These are phyloP conservation scores for Trinorchestia longiramus DNA, from an alignment of 1,140 invertebrate species.

Conservation along the genomic window DNA sequence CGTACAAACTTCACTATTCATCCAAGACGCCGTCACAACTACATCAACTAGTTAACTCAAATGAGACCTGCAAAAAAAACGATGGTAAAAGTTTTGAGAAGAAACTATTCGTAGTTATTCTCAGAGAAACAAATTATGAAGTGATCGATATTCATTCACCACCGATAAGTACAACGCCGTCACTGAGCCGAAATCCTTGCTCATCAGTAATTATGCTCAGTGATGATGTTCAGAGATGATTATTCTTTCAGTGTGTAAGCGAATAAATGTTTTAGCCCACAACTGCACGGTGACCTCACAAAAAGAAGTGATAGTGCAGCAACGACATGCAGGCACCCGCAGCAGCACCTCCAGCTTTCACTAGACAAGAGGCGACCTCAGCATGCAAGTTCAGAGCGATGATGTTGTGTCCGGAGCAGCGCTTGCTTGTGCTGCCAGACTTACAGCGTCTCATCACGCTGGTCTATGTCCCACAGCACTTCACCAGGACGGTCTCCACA, in stretches of 20 bases:
- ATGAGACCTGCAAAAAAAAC: background rate
- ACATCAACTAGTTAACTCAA: background rate
- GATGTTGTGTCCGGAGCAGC: background rate
- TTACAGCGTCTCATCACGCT: too few species aligned
- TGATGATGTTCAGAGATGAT: background rate
- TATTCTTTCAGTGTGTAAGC: background rate
- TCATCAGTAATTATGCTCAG: background rate
- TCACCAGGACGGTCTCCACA: too few species aligned
- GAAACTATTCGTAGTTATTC: background rate
- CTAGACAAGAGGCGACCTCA: too few species aligned
- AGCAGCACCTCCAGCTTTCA: background rate
- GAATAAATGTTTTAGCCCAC: background rate
- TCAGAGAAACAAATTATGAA: background rate
- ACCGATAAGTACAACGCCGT: background rate
- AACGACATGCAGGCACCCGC: background rate
- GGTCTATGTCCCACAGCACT: too few species aligned
- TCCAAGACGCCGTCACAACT: too few species aligned
- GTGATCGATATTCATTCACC: background rate
- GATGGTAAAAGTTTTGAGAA: background rate
- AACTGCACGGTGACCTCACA: background rate
- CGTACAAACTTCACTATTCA: too few species aligned
- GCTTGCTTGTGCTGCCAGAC: too few species aligned
- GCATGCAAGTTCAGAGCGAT: background rate
- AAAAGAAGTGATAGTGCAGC: background rate
- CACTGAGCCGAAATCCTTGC: background rate